phyloP scores from a whole-genome alignment of 1,140 invertebrate species.

The Agrilus planipennis region DNA sequence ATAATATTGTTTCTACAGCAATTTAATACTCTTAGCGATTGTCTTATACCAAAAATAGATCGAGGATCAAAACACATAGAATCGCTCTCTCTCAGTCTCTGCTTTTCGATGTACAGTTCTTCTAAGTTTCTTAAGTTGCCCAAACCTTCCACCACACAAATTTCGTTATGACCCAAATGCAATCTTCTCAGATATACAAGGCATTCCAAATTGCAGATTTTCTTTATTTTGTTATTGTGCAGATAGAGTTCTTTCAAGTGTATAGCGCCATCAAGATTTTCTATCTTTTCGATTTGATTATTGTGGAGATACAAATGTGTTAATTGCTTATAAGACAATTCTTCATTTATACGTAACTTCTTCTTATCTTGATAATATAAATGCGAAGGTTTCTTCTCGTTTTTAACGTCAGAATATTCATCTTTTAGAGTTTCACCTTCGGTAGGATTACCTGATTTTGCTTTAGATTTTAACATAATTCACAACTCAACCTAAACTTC shows the following conservation, averaged over 20 bases:
- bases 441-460: too few relatives aligned
- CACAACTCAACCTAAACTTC: too few relatives aligned
- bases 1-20: constrained; percentile 34
- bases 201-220: constrained; percentile 48
- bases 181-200: constrained; percentile 48
- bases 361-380: too few relatives aligned
- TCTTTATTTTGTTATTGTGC: constrained; percentile 52
- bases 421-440: too few relatives aligned
- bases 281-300: constrained; percentile 46
- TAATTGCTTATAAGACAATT: too few relatives aligned
- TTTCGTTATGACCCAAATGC: constrained; percentile 53
- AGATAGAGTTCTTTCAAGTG: constrained; percentile 53
- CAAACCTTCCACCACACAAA: constrained; percentile 54
- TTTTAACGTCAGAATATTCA: too few relatives aligned
- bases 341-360: too few relatives aligned
- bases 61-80: constrained; percentile 54
- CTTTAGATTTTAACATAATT: too few relatives aligned
- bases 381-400: too few relatives aligned
- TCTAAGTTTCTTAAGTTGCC: constrained; percentile 44
- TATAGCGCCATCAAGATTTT: constrained; percentile 43
- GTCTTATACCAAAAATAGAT: constrained; percentile 38
- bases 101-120: constrained; percentile 55
- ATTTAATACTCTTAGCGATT: not conserved
- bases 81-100: constrained; percentile 42
- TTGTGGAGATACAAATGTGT: constrained; percentile 52